Evolutionary conservation across 1,140 invertebrate species (phyloP), one percentile per base, ranked within the genome.

Genomic region (Bombus polaris): DNA sequence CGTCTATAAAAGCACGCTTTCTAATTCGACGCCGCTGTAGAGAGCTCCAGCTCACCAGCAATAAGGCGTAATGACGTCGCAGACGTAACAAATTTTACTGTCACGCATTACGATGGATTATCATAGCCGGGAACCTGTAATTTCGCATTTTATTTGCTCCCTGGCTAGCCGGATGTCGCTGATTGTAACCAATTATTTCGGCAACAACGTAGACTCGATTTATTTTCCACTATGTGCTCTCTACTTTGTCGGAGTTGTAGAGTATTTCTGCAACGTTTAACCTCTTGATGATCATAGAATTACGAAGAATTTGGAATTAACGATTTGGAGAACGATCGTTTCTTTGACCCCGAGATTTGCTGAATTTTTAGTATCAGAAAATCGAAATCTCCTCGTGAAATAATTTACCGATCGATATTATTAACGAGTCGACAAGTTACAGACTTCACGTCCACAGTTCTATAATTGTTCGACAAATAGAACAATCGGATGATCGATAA

Each of bases 151-250:
- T 65, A 78, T 66, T 78, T 44, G 75, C 75, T 78, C 59, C 62
- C 75, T 65, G 37, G 35, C 75, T 42, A n/a, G 75, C 75, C 75
- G 75, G 57, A 65, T 78, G 57, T 35, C 35, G 75, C 37, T 65
- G 75, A 77, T 78, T 44, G 59, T n/a, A n/a, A 65, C 37, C 59
- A 78, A 78, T 78, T 78, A 78, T 78, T 78, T 78, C 59, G 75
- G 59, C 53, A 39, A 25, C 75, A 62, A 37, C 57, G 37, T 65
- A 57, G 37, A 32, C 28, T 62, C 75, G 22, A 77, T 77, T 77
- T 77, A 77, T 62, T 77, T 59, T 77, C 75, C 13, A 62, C 75
- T 12, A 25, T 42, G 53, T 39, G 57, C 13, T 42, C 15, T 39
- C 35, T 57, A 35, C 12, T 62, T 37, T 35, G 25, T 28, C 47